These are phyloP conservation scores for Ischnura elegans DNA, from an alignment of 2,888 invertebrate species.

Conservation along the genomic window DNA sequence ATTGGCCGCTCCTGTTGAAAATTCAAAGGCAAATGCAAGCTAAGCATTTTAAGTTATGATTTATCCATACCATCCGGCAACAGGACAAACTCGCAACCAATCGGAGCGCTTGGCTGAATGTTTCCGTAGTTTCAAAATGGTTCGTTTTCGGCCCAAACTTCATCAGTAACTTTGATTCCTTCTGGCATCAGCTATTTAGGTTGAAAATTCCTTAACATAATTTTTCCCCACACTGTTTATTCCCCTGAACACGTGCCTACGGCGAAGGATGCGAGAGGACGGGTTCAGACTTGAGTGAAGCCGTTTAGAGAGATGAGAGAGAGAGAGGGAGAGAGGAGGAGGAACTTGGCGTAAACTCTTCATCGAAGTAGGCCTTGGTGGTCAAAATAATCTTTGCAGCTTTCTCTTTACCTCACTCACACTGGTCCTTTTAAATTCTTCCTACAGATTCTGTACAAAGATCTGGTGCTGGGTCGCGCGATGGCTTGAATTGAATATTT, in stretches of 20 bases:
- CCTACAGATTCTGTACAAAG: background rate
- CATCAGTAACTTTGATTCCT: too few species aligned
- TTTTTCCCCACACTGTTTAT: too few species aligned
- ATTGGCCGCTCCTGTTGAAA: too few species aligned
- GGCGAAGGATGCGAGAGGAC: background rate
- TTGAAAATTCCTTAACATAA: too few species aligned
- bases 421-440: background rate
- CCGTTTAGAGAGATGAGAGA: background rate
- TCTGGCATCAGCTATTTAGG: too few species aligned
- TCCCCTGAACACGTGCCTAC: background rate
- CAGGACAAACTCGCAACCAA: too few species aligned
- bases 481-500: background rate
- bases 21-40: too few species aligned
- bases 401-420: background rate
- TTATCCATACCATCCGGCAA: too few species aligned
- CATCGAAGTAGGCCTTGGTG: conserved; percentile 1
- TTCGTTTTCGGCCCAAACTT: too few species aligned
- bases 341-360: background rate
- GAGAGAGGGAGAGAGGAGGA: background rate
- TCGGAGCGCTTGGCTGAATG: too few species aligned
- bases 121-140: too few species aligned
- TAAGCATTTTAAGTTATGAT: too few species aligned
- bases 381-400: background rate
- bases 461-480: background rate
- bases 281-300: background rate